Evolutionary conservation across 2,113 vertebrate genomes (phyloP).

Genomic region (Reinhardtius hippoglossoides): DNA sequence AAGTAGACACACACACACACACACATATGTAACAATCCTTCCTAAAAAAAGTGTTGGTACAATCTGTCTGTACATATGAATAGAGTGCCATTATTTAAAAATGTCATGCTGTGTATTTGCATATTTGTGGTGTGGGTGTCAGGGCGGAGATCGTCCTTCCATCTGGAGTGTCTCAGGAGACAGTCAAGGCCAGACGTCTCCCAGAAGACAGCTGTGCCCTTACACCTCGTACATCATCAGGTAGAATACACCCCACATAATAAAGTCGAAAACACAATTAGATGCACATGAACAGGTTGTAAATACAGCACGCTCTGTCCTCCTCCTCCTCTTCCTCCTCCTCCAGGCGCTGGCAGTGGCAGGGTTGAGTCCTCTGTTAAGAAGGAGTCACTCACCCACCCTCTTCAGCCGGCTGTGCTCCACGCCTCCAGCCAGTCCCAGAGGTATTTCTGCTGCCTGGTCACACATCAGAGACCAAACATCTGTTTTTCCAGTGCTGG

Average conservation of each 20-base stretch:
- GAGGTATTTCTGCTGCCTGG: slow-evolving; percentile 59
- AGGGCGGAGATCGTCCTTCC: slow-evolving; percentile 96
- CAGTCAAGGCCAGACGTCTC: slow-evolving; percentile 89
- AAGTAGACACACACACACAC: slow-evolving; percentile 43
- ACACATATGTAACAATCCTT: neutral
- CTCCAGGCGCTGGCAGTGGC: slow-evolving; percentile 91
- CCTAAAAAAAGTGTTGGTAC: too few relatives aligned
- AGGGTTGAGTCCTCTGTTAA: slow-evolving; percentile 92
- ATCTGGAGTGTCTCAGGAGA: slow-evolving; percentile 95
- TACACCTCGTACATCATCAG: slow-evolving; percentile 97
- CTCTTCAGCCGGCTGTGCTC: slow-evolving; percentile 87
- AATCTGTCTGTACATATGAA: neutral
- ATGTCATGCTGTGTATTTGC: neutral
- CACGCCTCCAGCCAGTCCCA: slow-evolving; percentile 88
- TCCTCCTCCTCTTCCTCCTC: slow-evolving; percentile 11
- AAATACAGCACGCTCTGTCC: neutral
- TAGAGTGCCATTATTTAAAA: neutral
- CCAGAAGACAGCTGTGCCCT: slow-evolving; percentile 93
- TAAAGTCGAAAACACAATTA: slow-evolving; percentile 5
- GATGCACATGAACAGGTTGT: slow-evolving; percentile 1
- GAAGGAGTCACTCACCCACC: slow-evolving; percentile 94
- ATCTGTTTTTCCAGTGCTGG: neutral
- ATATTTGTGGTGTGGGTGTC: slow-evolving; percentile 13
- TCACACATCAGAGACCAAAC: neutral
- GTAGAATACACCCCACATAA: slow-evolving; percentile 68